Conservation (phyloP, 2,113 vertebrate species). For the Otolemur garnettii region DNA sequence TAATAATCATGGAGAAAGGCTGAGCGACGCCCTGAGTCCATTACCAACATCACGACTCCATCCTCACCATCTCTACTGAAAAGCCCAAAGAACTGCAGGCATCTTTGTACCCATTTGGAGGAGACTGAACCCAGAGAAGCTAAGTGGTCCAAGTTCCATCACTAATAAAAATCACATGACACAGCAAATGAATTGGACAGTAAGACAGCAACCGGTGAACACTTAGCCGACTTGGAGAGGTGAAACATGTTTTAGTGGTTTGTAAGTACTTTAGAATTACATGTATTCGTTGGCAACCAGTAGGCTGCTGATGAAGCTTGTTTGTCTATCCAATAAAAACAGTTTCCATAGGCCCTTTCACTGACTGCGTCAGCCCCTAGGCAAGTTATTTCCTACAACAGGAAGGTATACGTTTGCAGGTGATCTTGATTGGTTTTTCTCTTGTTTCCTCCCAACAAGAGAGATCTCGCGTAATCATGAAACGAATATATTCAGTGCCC, state of each 20-base stretch:
- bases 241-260: conserved; percentile 23
- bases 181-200: not conserved
- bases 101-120: not conserved
- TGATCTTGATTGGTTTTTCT: conserved; percentile 6
- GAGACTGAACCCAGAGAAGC: not conserved
- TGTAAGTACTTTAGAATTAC: conserved; percentile 45
- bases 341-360: not conserved
- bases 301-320: conserved; percentile 43
- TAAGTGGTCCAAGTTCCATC: not conserved
- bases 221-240: not conserved
- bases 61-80: rapidly evolving
- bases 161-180: conserved; percentile 30
- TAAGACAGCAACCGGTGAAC: not conserved
- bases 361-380: not conserved
- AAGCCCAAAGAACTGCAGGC: rapidly evolving
- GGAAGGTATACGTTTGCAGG: not conserved
- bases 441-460: not conserved
- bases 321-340: not conserved
- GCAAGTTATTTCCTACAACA: conserved; percentile 54
- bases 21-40: rapidly evolving
- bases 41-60: not conserved
- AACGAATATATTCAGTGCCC: not conserved
- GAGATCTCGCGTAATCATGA: not conserved
- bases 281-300: not conserved
- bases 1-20: rapidly evolving